Evolutionary conservation across 2,888 invertebrate genomes (phyloP).

Genomic region (Oxyteleia sp.): DNA sequence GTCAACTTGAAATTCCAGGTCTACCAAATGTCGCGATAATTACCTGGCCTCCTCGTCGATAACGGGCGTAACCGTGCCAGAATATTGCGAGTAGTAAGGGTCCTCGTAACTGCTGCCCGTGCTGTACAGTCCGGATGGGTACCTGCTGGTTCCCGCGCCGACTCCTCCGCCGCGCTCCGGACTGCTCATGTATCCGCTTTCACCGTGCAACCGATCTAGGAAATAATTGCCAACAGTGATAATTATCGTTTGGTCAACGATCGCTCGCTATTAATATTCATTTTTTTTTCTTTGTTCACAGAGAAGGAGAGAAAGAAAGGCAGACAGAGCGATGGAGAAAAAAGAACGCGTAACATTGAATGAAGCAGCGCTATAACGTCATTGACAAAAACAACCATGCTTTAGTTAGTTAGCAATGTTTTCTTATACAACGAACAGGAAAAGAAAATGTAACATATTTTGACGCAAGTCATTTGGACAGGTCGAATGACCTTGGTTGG

Average conservation of each 20-base stretch:
- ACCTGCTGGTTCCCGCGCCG: slow-evolving; percentile 83
- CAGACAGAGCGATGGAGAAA: too few species aligned
- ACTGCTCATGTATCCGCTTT: too few species aligned
- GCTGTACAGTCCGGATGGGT: slow-evolving; percentile 85
- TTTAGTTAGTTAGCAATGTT: slow-evolving; percentile 4
- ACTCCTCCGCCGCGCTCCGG: slow-evolving; percentile 89
- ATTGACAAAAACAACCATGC: slow-evolving; percentile 32
- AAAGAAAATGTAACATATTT: too few species aligned
- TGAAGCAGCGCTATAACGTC: slow-evolving; percentile 16
- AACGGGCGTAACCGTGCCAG: slow-evolving; percentile 94
- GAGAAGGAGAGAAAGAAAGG: too few species aligned
- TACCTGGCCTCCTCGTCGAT: slow-evolving; percentile 97
- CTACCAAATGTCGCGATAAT: slow-evolving; percentile 55
- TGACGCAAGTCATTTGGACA: too few species aligned
- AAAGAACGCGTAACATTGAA: slow-evolving; percentile 19
- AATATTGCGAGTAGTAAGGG: slow-evolving; percentile 95
- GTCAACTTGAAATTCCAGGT: too few species aligned
- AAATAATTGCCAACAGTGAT: slow-evolving; percentile 29
- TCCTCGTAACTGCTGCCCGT: slow-evolving; percentile 94
- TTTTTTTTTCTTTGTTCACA: background rate
- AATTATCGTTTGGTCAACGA: slow-evolving; percentile 15
- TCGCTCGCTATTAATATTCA: background rate
- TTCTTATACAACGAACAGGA: too few species aligned
- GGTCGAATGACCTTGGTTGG: too few species aligned
- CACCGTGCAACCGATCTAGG: slow-evolving; percentile 86